Percentiles rank a stretch among this genome's conserved stretches.
phyloP scores from a whole-genome alignment of 1,140 invertebrate species.

The Nephila pilipes region DNA sequence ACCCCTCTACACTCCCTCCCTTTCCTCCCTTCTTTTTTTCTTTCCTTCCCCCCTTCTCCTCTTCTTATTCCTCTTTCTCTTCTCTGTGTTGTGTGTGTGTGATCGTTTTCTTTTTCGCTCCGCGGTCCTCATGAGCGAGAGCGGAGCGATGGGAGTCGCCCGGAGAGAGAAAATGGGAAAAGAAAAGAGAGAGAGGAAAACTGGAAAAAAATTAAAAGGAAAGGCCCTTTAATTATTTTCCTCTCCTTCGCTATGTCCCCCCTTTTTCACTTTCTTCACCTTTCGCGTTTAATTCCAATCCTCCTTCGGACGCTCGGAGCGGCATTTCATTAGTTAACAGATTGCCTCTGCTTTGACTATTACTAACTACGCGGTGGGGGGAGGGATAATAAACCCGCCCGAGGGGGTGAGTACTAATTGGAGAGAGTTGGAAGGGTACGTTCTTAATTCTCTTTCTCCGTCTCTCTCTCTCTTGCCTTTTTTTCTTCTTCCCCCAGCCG shows the following conservation, averaged over 20 bases:
- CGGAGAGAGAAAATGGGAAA: not conserved
- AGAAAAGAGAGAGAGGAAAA: not conserved
- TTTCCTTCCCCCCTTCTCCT: not conserved
- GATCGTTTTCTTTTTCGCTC: conserved; percentile 9
- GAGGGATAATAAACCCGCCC: not conserved
- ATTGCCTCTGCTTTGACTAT: conserved; percentile 51
- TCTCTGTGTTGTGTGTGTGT: not conserved
- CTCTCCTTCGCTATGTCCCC: not conserved
- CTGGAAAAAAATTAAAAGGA: conserved; percentile 30
- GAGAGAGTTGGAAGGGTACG: conserved; percentile 12
- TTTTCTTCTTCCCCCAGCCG: not conserved
- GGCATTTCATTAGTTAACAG: conserved; percentile 75
- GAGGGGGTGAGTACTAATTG: not conserved
- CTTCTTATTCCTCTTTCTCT: conserved; percentile 16
- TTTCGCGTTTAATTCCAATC: conserved; percentile 66
- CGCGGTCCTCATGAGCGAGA: not conserved
- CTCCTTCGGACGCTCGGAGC: conserved; percentile 14
- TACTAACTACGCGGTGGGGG: conserved; percentile 2
- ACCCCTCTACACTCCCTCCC: conserved; percentile 25
- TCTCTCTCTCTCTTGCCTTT: not conserved
- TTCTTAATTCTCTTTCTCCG: not conserved
- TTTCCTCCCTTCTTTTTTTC: not conserved
- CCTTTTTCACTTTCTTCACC: conserved; percentile 64
- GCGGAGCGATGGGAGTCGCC: not conserved
- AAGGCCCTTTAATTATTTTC: conserved; percentile 57